phyloP scores from a whole-genome alignment of 2,888 invertebrate species.

The Icerya purchasi region DNA sequence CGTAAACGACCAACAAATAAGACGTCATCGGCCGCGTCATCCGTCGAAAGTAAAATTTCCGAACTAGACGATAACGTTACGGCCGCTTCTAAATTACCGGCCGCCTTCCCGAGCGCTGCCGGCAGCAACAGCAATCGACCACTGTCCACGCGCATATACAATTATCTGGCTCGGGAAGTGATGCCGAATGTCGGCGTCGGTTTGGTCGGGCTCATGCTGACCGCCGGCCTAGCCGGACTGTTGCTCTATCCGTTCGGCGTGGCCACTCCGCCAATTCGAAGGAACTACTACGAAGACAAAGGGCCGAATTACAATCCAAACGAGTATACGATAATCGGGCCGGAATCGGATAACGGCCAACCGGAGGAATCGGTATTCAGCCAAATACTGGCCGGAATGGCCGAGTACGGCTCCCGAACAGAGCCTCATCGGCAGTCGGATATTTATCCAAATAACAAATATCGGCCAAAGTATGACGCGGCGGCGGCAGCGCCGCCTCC shows the following conservation, averaged over 20 bases:
- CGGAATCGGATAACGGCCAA: slow-evolving; percentile 27
- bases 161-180: slow-evolving; percentile 53
- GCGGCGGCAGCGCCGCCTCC: background rate
- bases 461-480: background rate
- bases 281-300: slow-evolving; percentile 17
- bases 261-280: slow-evolving; percentile 20
- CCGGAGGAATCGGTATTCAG: slow-evolving; percentile 56
- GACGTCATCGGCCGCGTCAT: slow-evolving; percentile 26
- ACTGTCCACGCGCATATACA: slow-evolving; percentile 50
- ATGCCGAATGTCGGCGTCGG: slow-evolving; percentile 64
- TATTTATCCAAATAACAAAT: background rate
- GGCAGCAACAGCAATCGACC: slow-evolving; percentile 30
- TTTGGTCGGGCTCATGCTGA: slow-evolving; percentile 46
- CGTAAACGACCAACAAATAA: slow-evolving; percentile 23
- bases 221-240: slow-evolving; percentile 52
- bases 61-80: slow-evolving; percentile 24
- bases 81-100: slow-evolving; percentile 23
- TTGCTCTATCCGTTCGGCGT: slow-evolving; percentile 49
- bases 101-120: slow-evolving; percentile 24
- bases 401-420: slow-evolving; percentile 17
- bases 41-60: slow-evolving; percentile 26
- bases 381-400: slow-evolving; percentile 48
- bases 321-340: slow-evolving; percentile 29
- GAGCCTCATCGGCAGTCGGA: slow-evolving; percentile 1
- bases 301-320: slow-evolving; percentile 37